Evolutionary conservation across 2,113 vertebrate species (phyloP), one percentile per base, ranked within the genome.

Genomic region (Solea solea): DNA sequence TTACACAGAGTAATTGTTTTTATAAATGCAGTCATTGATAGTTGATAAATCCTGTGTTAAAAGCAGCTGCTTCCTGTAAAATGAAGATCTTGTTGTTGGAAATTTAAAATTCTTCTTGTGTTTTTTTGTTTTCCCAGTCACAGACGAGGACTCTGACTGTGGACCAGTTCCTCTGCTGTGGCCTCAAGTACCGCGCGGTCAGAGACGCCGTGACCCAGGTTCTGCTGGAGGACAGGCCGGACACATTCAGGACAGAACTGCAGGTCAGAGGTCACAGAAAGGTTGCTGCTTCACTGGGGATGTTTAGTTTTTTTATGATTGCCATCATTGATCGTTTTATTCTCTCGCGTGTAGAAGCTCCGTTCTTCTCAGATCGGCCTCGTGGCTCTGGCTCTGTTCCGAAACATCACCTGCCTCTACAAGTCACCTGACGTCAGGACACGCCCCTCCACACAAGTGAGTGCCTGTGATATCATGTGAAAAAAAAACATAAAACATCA

Each of bases 161-260:
- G 81, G 93, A 94, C 70, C 72, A 40, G 41, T 93, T 91, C 81
- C 80, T 93, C 21, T 92, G 91, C 82, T 90, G 85, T 2, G 92
- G 91, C 15, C 3, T 16, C 15, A 0, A 54, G 1, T 94, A 94
- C 81, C 48, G 50, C 45, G 40, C 3, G 3, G 4, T 91, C 49
- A 91, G 90, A 73, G 41, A 90, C 3, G 83, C 73, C 0, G 78
- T 93, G 76, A 54, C 42, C 14, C 55, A 1, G 49, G 80, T 83
- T 5, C 57, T 91, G 5, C 27, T 89, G 60, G 84, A 84, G 1
- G 59, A 65, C 27, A 52, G 1, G 2, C 41, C 65, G 0, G 62
- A 83, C n/a, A 0, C 11, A 7, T 74, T 91, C 59, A 34, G 9
- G 62, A 42, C 51, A 5, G 45, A 80, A 5, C 50, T 93, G 3